Percentiles rank a stretch among this genome's conserved stretches.
These are phyloP conservation scores for Lasioglossum oenotherae DNA, from an alignment of 2,888 invertebrate genomes.

Conservation along the genomic window DNA sequence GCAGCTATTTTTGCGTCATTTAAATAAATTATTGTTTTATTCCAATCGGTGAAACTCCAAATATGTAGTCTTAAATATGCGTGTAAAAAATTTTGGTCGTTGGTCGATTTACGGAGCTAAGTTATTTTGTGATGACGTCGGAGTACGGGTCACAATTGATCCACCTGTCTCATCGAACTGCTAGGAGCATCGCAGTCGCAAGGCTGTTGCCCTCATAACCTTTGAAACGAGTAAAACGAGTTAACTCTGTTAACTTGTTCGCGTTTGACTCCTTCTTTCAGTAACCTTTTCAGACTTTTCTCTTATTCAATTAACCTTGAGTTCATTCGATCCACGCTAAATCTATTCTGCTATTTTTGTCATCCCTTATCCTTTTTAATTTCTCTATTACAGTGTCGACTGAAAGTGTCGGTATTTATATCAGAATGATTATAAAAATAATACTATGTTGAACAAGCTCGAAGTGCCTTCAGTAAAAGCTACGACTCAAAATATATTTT, in stretches of 20 bases:
- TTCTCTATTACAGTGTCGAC: neutral
- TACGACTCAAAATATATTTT: neutral
- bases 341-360: neutral
- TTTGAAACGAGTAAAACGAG: neutral
- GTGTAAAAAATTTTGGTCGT: neutral
- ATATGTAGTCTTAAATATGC: neutral
- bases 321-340: neutral
- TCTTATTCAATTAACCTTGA: neutral
- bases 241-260: neutral
- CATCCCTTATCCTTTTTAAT: neutral
- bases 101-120: neutral
- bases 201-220: constrained; percentile 7
- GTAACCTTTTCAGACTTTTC: neutral
- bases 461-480: neutral
- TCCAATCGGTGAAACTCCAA: neutral
- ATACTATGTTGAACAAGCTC: neutral
- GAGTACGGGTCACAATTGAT: neutral
- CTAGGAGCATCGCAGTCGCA: neutral
- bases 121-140: neutral
- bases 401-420: neutral
- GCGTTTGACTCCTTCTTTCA: neutral
- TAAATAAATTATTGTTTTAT: neutral
- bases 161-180: neutral
- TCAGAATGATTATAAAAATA: neutral
- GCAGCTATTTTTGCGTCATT: too few species aligned